These are phyloP conservation scores for Gobio gobio DNA, from an alignment of 2,113 vertebrate genomes.

Conservation along the genomic window DNA sequence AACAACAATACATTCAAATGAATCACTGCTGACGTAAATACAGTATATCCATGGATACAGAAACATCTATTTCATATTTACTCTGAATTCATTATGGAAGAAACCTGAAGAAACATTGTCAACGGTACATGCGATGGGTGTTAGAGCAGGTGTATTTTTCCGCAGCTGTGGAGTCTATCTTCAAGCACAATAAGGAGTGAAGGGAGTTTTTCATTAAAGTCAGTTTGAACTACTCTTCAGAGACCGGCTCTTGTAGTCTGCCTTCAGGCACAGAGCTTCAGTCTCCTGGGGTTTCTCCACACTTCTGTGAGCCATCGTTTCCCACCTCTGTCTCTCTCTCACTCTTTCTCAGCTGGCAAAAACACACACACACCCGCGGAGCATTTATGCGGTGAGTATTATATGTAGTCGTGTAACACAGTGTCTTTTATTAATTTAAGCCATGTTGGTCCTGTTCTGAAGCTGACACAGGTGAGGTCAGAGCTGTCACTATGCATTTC, in stretches of 20 bases:
- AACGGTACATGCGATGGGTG: constrained; percentile 20
- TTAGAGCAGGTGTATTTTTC: constrained; percentile 54
- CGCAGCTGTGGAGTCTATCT: constrained; percentile 53
- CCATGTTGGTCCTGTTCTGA: constrained; percentile 44
- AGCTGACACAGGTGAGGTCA: constrained; percentile 56
- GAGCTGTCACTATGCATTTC: constrained; percentile 53
- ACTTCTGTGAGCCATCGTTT: constrained; percentile 68
- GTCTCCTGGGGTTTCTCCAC: constrained; percentile 58
- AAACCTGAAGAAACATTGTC: constrained; percentile 19
- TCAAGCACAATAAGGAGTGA: constrained; percentile 62
- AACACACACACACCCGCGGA: constrained; percentile 24
- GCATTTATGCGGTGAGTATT: constrained; percentile 45
- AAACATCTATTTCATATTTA: constrained; percentile 28
- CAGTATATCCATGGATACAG: background rate
- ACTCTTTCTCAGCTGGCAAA: constrained; percentile 44
- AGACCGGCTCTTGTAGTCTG: constrained; percentile 62
- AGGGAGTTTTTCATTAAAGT: constrained; percentile 65
- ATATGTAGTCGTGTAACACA: constrained; percentile 39
- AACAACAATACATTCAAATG: background rate
- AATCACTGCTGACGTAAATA: constrained; percentile 4
- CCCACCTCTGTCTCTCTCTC: constrained; percentile 46
- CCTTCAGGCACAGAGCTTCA: constrained; percentile 60
- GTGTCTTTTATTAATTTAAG: constrained; percentile 57
- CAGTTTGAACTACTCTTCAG: constrained; percentile 65
- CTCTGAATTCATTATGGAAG: constrained; percentile 18